Percentiles rank a stretch among this genome's conserved stretches.
Conservation (phyloP, 2,888 invertebrate species). For the Drosophila borborema region DNA sequence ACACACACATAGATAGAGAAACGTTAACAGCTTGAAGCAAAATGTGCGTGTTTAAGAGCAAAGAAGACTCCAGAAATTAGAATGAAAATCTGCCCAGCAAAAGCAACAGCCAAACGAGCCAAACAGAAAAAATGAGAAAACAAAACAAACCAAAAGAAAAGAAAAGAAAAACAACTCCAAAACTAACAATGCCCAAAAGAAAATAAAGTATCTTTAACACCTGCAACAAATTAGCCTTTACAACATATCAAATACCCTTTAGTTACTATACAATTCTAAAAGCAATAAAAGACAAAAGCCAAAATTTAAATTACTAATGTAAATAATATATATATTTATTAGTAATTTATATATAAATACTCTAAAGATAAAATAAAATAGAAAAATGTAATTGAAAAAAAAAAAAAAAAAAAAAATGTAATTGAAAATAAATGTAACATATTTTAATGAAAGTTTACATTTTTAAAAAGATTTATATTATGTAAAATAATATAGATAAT, state of each 20-base stretch:
- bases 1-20: constrained; percentile 18
- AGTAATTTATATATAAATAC: too few species aligned
- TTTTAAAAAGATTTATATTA: too few species aligned
- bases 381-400: too few species aligned
- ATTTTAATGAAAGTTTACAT: too few species aligned
- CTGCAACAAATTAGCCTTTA: neutral
- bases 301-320: too few species aligned
- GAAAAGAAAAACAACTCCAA: neutral
- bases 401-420: too few species aligned
- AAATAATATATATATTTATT: too few species aligned
- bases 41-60: constrained; percentile 38
- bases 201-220: constrained; percentile 6
- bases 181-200: constrained; percentile 10
- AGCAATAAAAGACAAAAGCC: too few species aligned
- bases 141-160: neutral
- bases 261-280: neutral
- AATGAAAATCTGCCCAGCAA: constrained; percentile 17
- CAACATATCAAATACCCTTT: constrained; percentile 2
- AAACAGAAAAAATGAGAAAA: constrained; percentile 4
- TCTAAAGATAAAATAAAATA: too few species aligned
- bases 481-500: too few species aligned
- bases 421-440: too few species aligned
- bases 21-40: constrained; percentile 12
- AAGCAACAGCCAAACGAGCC: constrained; percentile 10
- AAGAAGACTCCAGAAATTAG: constrained; percentile 18